Percentiles rank a stretch among this genome's conserved stretches.
phyloP scores from a whole-genome alignment of 2,888 invertebrate genomes.

The Limnephilus rhombicus region DNA sequence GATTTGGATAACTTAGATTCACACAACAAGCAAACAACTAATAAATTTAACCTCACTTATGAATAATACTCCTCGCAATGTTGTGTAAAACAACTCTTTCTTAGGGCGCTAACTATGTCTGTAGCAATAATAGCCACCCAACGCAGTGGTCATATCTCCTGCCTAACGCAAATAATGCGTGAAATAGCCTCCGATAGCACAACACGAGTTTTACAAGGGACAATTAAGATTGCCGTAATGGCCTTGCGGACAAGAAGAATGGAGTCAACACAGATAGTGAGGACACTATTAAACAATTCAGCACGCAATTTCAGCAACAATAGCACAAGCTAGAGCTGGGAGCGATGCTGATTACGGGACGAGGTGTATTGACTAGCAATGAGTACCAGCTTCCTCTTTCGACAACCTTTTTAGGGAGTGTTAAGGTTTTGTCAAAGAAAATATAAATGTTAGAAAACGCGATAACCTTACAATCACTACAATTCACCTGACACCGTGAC shows the following conservation, averaged over 20 bases:
- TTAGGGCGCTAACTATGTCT: neutral
- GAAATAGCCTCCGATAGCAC: slow-evolving; percentile 41
- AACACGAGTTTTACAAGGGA: slow-evolving; percentile 61
- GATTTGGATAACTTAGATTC: no score
- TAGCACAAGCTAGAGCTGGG: neutral
- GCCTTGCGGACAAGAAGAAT: slow-evolving; percentile 40
- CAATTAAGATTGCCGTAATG: slow-evolving; percentile 63
- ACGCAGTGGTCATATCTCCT: slow-evolving; percentile 17
- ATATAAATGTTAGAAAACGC: neutral
- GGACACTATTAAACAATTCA: neutral
- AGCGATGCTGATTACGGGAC: neutral
- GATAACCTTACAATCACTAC: no score
- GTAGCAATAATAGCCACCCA: neutral
- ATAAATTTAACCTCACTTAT: no score
- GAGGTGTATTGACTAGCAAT: neutral
- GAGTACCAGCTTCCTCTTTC: neutral
- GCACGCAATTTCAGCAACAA: neutral
- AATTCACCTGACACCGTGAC: no score
- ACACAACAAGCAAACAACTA: no score
- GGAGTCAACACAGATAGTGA: slow-evolving; percentile 16
- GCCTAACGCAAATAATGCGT: slow-evolving; percentile 7
- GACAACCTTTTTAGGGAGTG: neutral
- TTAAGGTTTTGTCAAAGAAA: neutral
- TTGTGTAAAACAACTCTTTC: neutral
- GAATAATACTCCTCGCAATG: neutral